Evolutionary conservation across 2,113 vertebrate genomes (phyloP).

Genomic region (Crotalus tigris): DNA sequence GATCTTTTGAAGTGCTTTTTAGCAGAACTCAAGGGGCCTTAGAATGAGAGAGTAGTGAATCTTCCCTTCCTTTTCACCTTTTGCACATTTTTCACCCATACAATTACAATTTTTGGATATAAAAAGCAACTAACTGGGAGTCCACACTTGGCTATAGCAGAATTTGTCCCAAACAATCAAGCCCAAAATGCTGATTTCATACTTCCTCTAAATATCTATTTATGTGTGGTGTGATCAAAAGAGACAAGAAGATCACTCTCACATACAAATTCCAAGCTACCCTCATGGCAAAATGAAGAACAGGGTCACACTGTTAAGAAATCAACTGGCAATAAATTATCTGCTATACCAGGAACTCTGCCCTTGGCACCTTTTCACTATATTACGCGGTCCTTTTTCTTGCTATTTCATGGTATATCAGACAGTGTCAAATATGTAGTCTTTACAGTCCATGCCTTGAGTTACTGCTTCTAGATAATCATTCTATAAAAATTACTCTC

Average conservation of each 20-base stretch:
- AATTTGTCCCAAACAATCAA: background rate
- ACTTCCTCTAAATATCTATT: background rate
- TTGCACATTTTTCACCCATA: background rate
- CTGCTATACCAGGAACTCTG: background rate
- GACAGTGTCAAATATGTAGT: background rate
- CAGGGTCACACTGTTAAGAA: background rate
- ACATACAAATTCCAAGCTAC: background rate
- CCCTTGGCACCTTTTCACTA: background rate
- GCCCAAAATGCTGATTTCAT: background rate
- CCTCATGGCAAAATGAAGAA: background rate
- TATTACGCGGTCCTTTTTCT: background rate
- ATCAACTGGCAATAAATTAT: background rate
- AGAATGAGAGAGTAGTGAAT: no score
- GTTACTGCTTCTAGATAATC: conserved; percentile 11
- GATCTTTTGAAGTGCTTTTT: background rate
- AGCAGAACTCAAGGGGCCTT: background rate
- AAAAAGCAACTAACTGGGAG: background rate
- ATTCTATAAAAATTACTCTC: background rate
- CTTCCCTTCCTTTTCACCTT: background rate
- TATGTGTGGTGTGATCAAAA: background rate
- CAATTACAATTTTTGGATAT: no score
- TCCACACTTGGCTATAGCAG: background rate
- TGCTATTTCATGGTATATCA: background rate
- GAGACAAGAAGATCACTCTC: background rate
- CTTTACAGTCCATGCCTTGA: background rate